phyloP scores from a whole-genome alignment of 2,113 vertebrate species.

The Sorex araneus region DNA sequence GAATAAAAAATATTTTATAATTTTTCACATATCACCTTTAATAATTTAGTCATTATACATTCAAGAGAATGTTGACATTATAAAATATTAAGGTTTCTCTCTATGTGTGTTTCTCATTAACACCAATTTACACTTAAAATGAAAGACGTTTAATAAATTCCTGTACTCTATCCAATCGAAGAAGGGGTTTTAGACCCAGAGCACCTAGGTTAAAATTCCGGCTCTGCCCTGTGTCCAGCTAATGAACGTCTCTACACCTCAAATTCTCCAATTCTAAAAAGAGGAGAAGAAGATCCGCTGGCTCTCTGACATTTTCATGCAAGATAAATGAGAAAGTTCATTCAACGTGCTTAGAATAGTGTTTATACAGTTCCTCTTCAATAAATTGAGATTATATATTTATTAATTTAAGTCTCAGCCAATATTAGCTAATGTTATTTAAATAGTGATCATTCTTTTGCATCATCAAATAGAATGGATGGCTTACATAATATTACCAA shows the following conservation, averaged over 20 bases:
- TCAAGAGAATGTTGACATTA: not conserved
- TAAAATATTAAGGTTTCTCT: not conserved
- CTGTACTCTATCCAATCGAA: not conserved
- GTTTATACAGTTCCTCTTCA: not conserved
- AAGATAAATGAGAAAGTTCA: not conserved
- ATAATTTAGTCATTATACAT: not conserved
- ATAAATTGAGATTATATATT: not conserved
- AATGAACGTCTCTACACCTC: not conserved
- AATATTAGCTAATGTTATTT: not conserved
- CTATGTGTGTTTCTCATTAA: not conserved
- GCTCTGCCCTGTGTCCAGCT: not conserved
- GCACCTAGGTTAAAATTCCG: not conserved
- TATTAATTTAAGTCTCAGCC: not conserved
- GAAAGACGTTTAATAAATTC: not conserved
- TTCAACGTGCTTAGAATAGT: not conserved
- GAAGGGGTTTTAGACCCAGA: not conserved
- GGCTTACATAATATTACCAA: not conserved
- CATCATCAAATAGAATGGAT: not conserved
- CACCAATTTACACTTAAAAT: not conserved
- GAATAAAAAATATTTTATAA: not conserved
- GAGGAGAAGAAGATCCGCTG: not conserved
- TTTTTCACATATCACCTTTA: not conserved
- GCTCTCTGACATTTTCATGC: not conserved
- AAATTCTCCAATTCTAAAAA: not conserved
- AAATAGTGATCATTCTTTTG: slow-evolving; percentile 8